Evolutionary conservation across 2,113 vertebrate species (phyloP), one percentile per base, ranked within the genome.

Genomic region (Sardina pilchardus): DNA sequence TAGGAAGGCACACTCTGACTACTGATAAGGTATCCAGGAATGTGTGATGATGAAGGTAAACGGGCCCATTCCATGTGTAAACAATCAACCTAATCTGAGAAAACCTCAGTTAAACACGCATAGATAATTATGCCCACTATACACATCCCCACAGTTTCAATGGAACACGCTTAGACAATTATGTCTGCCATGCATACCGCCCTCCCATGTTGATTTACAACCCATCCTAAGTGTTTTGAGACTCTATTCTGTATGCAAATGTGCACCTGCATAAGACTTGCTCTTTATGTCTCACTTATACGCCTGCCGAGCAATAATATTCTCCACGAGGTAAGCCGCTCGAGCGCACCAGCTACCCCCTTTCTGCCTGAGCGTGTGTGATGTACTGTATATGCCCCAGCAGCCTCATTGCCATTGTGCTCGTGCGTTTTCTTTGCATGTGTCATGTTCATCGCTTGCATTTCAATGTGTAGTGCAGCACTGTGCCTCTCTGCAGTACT

Each of bases 241-340:
- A n/a, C 86, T 39, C 45, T 45, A 78, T 24, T 84, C 14, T 88
- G 43, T 85, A 81, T 63, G 42, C 21, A 80, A 89, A 82, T 88
- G 81, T 92, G 78, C 89, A 85, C 71, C 86, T 14, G 85, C 67
- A 89, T 88, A 90, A 92, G 89, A 89, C 48, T 83, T 82, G 30
- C 59, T 71, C 92, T 85, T 82, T 91, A 26, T 95, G 89, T 95
- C 86, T 93, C 89, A 88, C 87, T 89, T 88, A 90, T 93, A 94
- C 89, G 95, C 95, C 30, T 94, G 90, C 94, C 86, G 92, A 95
- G 94, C 94, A 88, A 90, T 88, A 12, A 90, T 91, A 91, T 89
- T 90, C 89, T 88, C 71, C 84, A 63, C 84, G 90, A 96, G 95
- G 95, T 96, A 96, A 96, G 95, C 90, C 82, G 30, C 53, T 84